Percentiles rank a stretch among this genome's conserved stretches.
phyloP scores from a whole-genome alignment of 2,797 vertebrate species.

The Gobionotothen gibberifrons region DNA sequence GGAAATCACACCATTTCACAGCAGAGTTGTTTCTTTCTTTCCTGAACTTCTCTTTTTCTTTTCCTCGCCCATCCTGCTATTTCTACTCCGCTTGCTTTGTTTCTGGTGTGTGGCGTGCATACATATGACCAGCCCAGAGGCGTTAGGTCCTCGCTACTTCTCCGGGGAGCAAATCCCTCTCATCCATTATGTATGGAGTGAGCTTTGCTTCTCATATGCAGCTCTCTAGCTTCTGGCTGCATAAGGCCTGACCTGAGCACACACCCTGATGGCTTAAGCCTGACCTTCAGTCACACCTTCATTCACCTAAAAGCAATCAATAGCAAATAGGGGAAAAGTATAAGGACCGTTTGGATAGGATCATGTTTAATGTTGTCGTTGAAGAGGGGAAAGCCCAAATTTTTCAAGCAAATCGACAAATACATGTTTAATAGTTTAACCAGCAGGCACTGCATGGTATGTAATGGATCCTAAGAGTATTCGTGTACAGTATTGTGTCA shows the following conservation, averaged over 20 bases:
- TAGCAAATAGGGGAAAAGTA: conserved; percentile 14
- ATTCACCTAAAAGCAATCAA: conserved; percentile 16
- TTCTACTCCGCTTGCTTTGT: conserved; percentile 38
- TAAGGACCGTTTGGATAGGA: conserved; percentile 8
- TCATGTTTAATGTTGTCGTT: background rate
- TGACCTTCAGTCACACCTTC: conserved; percentile 49
- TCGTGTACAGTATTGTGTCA: background rate
- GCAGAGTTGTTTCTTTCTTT: conserved; percentile 28
- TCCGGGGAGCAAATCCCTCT: conserved; percentile 55
- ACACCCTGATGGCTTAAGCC: conserved; percentile 37
- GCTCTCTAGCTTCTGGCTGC: conserved; percentile 37
- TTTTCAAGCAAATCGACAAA: background rate
- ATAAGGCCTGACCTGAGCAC: conserved; percentile 31
- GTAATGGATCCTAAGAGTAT: background rate
- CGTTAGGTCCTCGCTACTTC: conserved; percentile 34
- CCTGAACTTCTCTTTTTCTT: background rate
- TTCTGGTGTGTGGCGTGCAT: conserved; percentile 29
- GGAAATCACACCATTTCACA: conserved; percentile 40
- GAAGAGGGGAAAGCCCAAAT: background rate
- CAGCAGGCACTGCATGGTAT: background rate
- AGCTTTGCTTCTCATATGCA: conserved; percentile 57
- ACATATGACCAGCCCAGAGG: conserved; percentile 40
- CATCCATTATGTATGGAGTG: conserved; percentile 70
- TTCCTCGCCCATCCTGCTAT: conserved; percentile 1
- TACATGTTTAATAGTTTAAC: background rate